Conservation (phyloP, 2,113 vertebrate species). For the Hydrolagus affinis region DNA sequence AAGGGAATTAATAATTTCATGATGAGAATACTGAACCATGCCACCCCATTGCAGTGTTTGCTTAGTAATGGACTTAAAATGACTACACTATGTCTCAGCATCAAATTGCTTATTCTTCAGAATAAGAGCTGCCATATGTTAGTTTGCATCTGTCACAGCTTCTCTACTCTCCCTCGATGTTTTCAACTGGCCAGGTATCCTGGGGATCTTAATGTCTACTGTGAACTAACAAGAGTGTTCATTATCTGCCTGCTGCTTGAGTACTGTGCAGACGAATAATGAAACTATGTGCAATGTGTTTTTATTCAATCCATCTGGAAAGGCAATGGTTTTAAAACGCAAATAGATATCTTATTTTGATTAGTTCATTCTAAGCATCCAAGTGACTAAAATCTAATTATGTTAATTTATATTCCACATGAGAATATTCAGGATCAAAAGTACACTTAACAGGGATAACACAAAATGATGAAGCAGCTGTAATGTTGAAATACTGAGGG, state of each 20-base stretch:
- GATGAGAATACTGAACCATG: background rate
- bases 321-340: no score
- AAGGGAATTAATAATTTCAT: background rate
- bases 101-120: conserved; percentile 6
- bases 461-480: no score
- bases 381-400: no score
- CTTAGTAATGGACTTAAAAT: background rate
- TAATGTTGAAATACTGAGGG: no score
- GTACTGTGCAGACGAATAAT: background rate
- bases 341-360: no score
- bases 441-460: no score
- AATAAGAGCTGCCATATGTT: conserved; percentile 1
- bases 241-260: background rate
- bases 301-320: no score
- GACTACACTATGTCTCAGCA: background rate
- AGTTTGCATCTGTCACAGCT: background rate
- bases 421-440: no score
- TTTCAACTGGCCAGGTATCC: background rate
- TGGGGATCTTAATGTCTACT: no score
- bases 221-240: background rate
- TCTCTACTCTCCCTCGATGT: background rate
- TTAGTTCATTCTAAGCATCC: no score
- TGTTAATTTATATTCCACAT: no score
- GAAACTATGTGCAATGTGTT: no score
- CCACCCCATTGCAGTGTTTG: background rate